phyloP scores from a whole-genome alignment of 2,797 vertebrate genomes.

The Rhabdophis nuchalis region DNA sequence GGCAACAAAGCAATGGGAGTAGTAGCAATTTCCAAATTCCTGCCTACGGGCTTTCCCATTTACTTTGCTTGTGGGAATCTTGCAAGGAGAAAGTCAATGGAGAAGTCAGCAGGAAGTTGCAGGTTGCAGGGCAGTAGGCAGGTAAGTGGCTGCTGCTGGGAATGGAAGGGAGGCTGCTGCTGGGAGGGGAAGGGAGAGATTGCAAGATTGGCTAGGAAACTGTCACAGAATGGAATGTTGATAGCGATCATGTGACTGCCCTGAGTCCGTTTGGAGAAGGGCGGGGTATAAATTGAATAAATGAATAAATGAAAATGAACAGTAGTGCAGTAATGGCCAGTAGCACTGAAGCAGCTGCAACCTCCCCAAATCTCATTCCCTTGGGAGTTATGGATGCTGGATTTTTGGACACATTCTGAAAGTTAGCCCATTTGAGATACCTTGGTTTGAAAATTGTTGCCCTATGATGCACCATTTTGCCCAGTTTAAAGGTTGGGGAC shows the following conservation, averaged over 20 bases:
- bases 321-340: background rate
- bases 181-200: background rate
- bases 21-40: background rate
- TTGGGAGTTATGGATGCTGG: background rate
- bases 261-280: too few relatives aligned
- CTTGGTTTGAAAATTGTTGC: background rate
- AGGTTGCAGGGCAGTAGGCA: background rate
- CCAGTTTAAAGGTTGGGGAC: background rate
- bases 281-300: too few relatives aligned
- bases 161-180: background rate
- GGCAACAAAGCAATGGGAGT: background rate
- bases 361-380: background rate
- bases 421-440: background rate
- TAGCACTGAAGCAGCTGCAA: background rate
- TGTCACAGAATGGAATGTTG: background rate
- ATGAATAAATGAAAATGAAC: too few relatives aligned
- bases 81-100: background rate
- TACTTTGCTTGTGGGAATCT: background rate
- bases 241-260: background rate
- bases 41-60: background rate
- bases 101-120: background rate
- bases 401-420: background rate
- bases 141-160: background rate
- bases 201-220: background rate
- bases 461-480: background rate